Evolutionary conservation across 2,888 invertebrate genomes (phyloP), one percentile per base, ranked within the genome.

Genomic region (Euzetes globulus): DNA sequence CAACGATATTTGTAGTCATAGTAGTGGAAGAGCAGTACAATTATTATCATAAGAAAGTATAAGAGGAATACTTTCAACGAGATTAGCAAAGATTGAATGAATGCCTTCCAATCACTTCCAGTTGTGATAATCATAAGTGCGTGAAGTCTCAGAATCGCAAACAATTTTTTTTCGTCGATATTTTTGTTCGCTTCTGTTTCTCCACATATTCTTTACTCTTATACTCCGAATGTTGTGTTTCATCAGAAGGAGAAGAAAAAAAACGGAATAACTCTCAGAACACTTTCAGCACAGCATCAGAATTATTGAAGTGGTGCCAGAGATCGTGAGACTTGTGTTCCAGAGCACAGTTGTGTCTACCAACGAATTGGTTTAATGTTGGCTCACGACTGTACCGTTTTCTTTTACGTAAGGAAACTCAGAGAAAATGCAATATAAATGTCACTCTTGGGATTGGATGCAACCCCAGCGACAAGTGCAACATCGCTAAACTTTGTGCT

Each of bases 121-220:
- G 68, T 68, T n/a, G 60, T 60, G 68, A 68, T 68, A 68, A 68
- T 68, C 68, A 68, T 68, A 68, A 68, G 41, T 68, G 68, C 45
- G 41, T 45, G 29, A 29, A 63, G 4, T 13, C 41, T 11, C 11
- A 13, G 41, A 41, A 41, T 41, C 41, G 13, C 41, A 41, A 41
- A 41, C 41, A 41, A 41, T 11, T 33, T 6, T 41, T 41, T 41
- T 41, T 41, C 13, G 41, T 11, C 41, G 41, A 41, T 41, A 41
- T 41, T 41, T 41, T 11, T 33, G 33, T 33, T 33, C 5, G 41
- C 41, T 41, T 41, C 41, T 41, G 41, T 41, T 41, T 41, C 13
- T 11, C 22, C 6, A 55, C 13, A 25, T 55, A 55, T 25, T 55
- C 55, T 25, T 22, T 41, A 13, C 41, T 11, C 5, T 11, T 7